Percentiles rank a stretch among this genome's conserved stretches.
These are phyloP conservation scores for Odontamblyopus lacepedii DNA, from an alignment of 2,797 vertebrate species.

Conservation along the genomic window DNA sequence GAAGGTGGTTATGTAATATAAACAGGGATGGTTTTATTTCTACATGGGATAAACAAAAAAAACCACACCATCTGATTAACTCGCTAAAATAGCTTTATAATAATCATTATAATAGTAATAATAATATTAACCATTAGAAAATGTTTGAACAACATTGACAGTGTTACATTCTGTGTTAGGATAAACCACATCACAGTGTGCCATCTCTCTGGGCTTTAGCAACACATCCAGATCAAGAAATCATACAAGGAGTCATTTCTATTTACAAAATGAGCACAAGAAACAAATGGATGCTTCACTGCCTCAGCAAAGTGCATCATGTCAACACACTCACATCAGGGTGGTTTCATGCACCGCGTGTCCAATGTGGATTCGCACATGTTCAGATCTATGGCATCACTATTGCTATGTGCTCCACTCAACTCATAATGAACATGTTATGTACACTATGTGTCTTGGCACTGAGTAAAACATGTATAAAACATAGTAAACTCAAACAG, in stretches of 20 bases:
- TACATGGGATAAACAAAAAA: conserved; percentile 47
- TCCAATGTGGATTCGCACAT: conserved; percentile 41
- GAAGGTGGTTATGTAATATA: not conserved
- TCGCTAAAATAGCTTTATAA: conserved; percentile 89
- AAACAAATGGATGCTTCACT: conserved; percentile 43
- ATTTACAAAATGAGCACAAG: conserved; percentile 69
- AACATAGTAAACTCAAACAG: conserved; percentile 49
- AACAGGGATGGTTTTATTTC: not conserved
- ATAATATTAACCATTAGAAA: conserved; percentile 82
- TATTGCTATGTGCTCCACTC: conserved; percentile 71
- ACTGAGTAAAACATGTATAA: conserved; percentile 61
- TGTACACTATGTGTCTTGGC: conserved; percentile 72
- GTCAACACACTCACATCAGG: conserved; percentile 16
- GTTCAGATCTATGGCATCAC: conserved; percentile 53
- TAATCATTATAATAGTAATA: conserved; percentile 76
- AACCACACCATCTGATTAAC: conserved; percentile 62
- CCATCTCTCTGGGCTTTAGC: conserved; percentile 77
- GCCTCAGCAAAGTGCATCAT: conserved; percentile 14
- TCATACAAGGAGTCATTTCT: conserved; percentile 62
- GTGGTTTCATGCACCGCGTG: conserved; percentile 47
- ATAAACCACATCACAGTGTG: conserved; percentile 85
- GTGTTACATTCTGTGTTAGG: conserved; percentile 86
- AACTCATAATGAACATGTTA: conserved; percentile 43
- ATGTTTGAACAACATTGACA: conserved; percentile 81
- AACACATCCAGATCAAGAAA: conserved; percentile 67